Evolutionary conservation across 2,113 vertebrate species (phyloP).

Genomic region (Colius striatus): DNA sequence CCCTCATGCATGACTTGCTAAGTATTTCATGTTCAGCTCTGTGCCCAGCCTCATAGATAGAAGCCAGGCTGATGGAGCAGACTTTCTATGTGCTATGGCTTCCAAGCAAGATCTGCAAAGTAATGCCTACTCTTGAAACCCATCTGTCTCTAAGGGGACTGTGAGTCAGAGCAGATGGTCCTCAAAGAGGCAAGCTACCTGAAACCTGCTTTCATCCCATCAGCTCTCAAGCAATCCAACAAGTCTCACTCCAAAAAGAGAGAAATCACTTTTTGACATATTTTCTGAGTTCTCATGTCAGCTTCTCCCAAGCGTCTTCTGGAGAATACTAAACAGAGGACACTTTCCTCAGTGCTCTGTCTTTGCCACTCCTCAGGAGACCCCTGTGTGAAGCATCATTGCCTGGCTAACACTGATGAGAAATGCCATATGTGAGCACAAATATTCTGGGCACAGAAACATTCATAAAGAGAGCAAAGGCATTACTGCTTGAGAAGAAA

Average conservation of each 20-base stretch:
- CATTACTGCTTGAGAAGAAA: neutral
- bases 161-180: neutral
- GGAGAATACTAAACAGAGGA: neutral
- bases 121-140: neutral
- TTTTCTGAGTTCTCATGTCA: neutral
- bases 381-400: neutral
- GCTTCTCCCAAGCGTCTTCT: neutral
- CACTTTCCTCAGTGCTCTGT: neutral
- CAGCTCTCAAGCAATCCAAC: neutral
- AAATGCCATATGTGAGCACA: neutral
- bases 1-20: neutral
- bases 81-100: neutral
- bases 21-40: neutral
- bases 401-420: neutral
- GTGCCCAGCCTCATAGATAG: accelerated
- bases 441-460: neutral
- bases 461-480: neutral
- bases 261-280: neutral
- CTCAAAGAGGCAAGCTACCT: neutral
- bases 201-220: neutral
- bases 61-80: neutral
- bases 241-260: neutral
- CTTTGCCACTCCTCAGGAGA: neutral
- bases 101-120: neutral
- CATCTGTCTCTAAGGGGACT: neutral